Evolutionary conservation across 2,113 vertebrate genomes (phyloP).

Genomic region (Nothobranchius furzeri): DNA sequence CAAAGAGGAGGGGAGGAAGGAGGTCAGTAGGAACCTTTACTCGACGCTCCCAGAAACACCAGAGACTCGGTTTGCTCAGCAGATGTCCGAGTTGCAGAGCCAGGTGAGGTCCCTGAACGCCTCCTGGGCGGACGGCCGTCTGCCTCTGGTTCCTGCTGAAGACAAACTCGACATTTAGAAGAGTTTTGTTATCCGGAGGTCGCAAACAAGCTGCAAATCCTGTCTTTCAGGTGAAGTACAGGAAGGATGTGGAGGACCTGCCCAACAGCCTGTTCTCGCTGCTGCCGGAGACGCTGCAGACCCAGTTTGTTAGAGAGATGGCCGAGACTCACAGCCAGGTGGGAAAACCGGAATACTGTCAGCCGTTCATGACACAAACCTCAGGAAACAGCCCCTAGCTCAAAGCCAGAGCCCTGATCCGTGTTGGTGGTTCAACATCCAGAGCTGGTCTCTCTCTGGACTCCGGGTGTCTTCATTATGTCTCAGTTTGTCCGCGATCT

Average conservation of each 20-base stretch:
- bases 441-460: no score
- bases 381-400: no score
- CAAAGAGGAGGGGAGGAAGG: constrained; percentile 81
- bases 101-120: constrained; percentile 45
- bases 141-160: no score
- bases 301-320: constrained; percentile 61
- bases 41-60: constrained; percentile 75
- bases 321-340: constrained; percentile 51
- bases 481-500: no score
- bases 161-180: neutral
- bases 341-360: neutral
- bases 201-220: neutral
- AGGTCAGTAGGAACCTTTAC: constrained; percentile 79
- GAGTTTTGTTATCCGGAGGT: accelerated
- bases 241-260: constrained; percentile 55
- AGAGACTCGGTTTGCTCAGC: constrained; percentile 60
- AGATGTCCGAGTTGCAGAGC: constrained; percentile 68
- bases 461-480: no score
- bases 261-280: constrained; percentile 38
- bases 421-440: no score
- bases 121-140: no score
- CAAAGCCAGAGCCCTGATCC: no score
- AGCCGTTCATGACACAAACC: no score
- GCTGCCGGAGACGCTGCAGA: constrained; percentile 63
- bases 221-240: constrained; percentile 39